Evolutionary conservation across 2,113 vertebrate species (phyloP).

Genomic region (Gymnarchus niloticus): DNA sequence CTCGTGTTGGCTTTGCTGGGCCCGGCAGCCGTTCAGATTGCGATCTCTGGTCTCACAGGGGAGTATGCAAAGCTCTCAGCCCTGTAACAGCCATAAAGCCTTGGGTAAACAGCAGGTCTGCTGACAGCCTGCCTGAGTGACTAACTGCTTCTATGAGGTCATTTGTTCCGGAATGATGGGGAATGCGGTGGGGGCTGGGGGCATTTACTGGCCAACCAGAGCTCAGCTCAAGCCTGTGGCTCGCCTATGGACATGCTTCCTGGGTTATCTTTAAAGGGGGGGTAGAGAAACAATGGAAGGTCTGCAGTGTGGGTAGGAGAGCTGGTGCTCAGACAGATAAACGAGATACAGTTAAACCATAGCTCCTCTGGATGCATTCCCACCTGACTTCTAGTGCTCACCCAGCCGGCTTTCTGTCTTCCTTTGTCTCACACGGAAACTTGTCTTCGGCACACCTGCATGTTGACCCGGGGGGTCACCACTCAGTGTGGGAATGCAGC

Average conservation of each 20-base stretch:
- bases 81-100: conserved; percentile 7
- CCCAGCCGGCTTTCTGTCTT: not conserved
- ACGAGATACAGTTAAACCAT: too few relatives aligned
- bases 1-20: not conserved
- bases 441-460: not conserved
- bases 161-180: conserved; percentile 38
- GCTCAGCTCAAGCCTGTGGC: not conserved
- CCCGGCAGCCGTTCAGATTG: conserved; percentile 15
- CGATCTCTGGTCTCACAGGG: conserved; percentile 15
- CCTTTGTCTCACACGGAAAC: not conserved
- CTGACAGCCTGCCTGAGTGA: conserved; percentile 30
- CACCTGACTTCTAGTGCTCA: too few relatives aligned
- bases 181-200: not conserved
- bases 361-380: not conserved
- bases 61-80: conserved; percentile 24
- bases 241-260: not conserved
- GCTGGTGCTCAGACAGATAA: not conserved
- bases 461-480: not conserved
- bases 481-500: conserved; percentile 11
- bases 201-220: not conserved
- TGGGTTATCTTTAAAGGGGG: not conserved
- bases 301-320: not conserved
- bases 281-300: not conserved
- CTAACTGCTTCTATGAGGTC: conserved; percentile 38
- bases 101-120: conserved; percentile 25